phyloP scores from a whole-genome alignment of 2,888 invertebrate genomes.

The Myathropa florea region DNA sequence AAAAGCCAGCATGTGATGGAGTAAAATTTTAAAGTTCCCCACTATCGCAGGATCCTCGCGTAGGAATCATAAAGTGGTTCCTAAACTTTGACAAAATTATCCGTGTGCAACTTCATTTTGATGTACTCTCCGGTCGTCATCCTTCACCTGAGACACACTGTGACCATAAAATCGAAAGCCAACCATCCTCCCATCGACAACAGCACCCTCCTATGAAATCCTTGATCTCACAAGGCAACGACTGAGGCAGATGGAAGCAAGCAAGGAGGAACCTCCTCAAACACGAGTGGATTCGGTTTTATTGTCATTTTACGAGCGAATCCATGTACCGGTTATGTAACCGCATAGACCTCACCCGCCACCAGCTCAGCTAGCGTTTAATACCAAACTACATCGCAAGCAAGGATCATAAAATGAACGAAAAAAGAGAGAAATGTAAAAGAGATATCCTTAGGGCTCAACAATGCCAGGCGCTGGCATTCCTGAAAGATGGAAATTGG shows the following conservation, averaged over 20 bases:
- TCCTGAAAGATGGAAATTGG: conserved; percentile 65
- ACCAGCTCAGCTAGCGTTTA: conserved; percentile 14
- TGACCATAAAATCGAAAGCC: conserved; percentile 32
- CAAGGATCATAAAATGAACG: conserved; percentile 45
- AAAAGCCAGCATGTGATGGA: neutral
- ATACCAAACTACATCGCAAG: conserved; percentile 62
- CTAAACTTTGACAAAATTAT: neutral
- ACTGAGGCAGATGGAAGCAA: neutral
- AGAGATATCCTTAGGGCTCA: conserved; percentile 56
- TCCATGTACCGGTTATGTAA: conserved; percentile 64
- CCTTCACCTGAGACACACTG: conserved; percentile 45
- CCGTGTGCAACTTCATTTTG: neutral
- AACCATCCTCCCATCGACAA: conserved; percentile 12
- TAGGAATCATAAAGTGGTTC: neutral
- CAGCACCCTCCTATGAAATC: neutral
- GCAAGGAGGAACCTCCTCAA: conserved; percentile 9
- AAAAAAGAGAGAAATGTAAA: conserved; percentile 43
- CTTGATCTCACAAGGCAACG: conserved; percentile 54
- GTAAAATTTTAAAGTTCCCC: neutral
- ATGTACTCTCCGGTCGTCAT: neutral
- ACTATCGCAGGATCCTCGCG: neutral
- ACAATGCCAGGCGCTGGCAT: conserved; percentile 30
- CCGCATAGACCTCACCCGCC: conserved; percentile 25
- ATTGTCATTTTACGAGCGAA: conserved; percentile 67
- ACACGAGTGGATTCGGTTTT: conserved; percentile 57